Evolutionary conservation across 35 echinoderm and acorn worm species (phyloP), one percentile per base, ranked within the genome.

Genomic region (Apostichopus japonicus): DNA sequence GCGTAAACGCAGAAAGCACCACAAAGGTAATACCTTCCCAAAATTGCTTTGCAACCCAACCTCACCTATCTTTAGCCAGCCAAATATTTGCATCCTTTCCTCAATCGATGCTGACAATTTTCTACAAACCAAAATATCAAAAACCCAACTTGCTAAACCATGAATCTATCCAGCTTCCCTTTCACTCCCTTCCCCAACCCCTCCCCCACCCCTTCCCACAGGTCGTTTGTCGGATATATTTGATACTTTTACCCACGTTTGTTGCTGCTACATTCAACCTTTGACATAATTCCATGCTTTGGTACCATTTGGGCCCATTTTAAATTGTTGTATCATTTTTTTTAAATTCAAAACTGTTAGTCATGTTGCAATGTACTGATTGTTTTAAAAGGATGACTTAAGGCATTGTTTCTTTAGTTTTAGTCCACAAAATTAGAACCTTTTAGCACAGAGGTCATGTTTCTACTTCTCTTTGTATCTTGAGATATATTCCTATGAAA

Each of bases 1-100:
- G 81, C 81, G 51, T 58, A 84, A 84, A 84, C 81, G 54, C 81
- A 84, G 81, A 55, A 84, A 84, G 81, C 81, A 84, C 8, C 54
- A 59, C 27, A 84, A 83, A 83, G 79, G 79, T 83, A 83, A 83
- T 75, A 23, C 71, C 71, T 75, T 75, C 71, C 71, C 71, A 1
- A 75, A 75, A n/a, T 5, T 75, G 71, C 71, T 75, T 75, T 23
- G 15, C 71, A 75, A 21, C 71, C 71, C 13, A 1, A 15, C 7
- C 71, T 73, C 71, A 75, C 17, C 21, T 19, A 75, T 75, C n/a
- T 75, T 75, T 6, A 14, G 17, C 71, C 15, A 75, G 17, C n/a
- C 21, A 75, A 19, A 75, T 75, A 7, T n/a, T 75, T 23, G 17
- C n/a, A 75, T 7, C 71, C 71, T 67, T 23, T 19, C 71, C 71